phyloP scores from a whole-genome alignment of 2,888 invertebrate genomes.

The Ctenicera cuprea region DNA sequence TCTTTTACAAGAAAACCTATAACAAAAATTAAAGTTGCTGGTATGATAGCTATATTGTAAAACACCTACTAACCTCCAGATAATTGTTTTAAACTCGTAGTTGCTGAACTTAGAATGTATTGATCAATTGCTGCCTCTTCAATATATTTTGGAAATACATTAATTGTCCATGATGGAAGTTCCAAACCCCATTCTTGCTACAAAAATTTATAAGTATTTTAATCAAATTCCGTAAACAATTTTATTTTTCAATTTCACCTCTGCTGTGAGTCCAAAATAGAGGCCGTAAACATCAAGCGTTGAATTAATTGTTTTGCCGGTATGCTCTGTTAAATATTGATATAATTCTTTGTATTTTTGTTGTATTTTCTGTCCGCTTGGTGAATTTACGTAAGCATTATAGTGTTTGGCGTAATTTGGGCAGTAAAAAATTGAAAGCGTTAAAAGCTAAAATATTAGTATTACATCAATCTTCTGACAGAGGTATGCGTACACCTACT shows the following conservation, averaged over 20 bases:
- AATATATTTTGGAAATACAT: conserved; percentile 66
- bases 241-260: conserved; percentile 19
- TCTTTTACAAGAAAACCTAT: conserved; percentile 72
- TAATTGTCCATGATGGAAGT: conserved; percentile 70
- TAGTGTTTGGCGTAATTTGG: conserved; percentile 7
- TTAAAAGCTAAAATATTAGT: not conserved
- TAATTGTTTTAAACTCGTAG: conserved; percentile 64
- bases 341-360: not conserved
- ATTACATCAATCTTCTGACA: too few species aligned
- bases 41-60: not conserved
- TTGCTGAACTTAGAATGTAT: conserved; percentile 67
- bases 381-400: not conserved
- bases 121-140: conserved; percentile 65
- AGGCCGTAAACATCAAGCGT: not conserved
- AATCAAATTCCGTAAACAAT: not conserved
- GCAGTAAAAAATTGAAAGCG: not conserved
- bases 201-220: conserved; percentile 43
- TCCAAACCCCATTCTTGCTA: conserved; percentile 65
- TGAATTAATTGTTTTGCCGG: not conserved
- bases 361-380: not conserved
- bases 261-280: not conserved
- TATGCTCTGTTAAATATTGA: conserved; percentile 21
- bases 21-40: conserved; percentile 15
- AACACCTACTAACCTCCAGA: conserved; percentile 54
- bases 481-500: too few species aligned